Evolutionary conservation across 2,888 invertebrate species (phyloP).

Genomic region (Nipponacmea schrenckii): DNA sequence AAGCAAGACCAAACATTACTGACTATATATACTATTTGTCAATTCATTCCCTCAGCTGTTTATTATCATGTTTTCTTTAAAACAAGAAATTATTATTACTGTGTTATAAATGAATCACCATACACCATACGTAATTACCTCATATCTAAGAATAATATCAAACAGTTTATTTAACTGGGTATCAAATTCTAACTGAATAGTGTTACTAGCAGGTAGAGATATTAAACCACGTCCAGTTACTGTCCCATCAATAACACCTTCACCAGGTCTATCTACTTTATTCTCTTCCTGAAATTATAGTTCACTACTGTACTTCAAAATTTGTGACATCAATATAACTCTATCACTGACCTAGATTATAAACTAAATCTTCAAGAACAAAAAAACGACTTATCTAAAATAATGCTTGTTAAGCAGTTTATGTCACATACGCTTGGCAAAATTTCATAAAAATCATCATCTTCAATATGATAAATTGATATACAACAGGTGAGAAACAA

Average conservation of each 20-base stretch:
- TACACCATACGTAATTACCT: slow-evolving; percentile 31
- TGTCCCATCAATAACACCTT: slow-evolving; percentile 31
- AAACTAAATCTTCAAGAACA: background rate
- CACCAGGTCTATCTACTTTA: slow-evolving; percentile 37
- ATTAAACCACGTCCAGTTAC: slow-evolving; percentile 49
- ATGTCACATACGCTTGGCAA: background rate
- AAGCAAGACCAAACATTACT: no score
- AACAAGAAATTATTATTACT: no score
- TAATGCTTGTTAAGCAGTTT: slow-evolving; percentile 11
- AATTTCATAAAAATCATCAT: no score
- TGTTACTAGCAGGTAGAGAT: slow-evolving; percentile 21
- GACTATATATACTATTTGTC: no score
- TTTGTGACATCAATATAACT: no score
- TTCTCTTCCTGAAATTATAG: slow-evolving; percentile 24
- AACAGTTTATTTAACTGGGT: slow-evolving; percentile 27
- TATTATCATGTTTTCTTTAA: no score
- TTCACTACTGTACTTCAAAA: background rate
- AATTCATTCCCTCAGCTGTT: no score
- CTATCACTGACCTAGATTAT: background rate
- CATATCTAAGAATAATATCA: slow-evolving; percentile 42
- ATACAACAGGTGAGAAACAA: no score
- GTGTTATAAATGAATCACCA: no score
- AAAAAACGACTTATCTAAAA: background rate
- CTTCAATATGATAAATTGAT: no score
- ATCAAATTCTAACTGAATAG: slow-evolving; percentile 26